A percentile compares a stretch with the other conserved stretches of the same genome.
Conservation (phyloP, 2,888 invertebrate species). For the Prenolepis imparis region DNA sequence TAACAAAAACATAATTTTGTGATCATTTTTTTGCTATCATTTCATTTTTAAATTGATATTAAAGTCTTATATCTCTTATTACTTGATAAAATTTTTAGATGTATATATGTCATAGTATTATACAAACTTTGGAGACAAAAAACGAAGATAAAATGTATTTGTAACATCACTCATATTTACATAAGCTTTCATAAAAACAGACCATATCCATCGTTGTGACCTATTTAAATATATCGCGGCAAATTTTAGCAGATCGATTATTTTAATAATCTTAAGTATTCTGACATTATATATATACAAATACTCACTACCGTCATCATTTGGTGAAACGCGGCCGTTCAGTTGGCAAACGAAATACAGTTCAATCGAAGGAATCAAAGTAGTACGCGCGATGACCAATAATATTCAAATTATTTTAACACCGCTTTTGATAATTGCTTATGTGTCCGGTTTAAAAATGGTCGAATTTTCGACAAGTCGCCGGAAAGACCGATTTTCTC, state of each 20-base stretch:
- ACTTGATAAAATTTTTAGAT: neutral
- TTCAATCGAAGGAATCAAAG: neutral
- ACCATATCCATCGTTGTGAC: neutral
- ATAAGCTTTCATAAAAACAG: too few species aligned
- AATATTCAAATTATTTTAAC: slow-evolving; percentile 2
- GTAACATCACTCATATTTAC: too few species aligned
- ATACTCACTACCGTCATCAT: neutral
- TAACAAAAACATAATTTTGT: neutral
- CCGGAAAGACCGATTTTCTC: neutral
- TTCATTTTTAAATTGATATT: neutral
- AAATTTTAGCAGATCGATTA: slow-evolving; percentile 20
- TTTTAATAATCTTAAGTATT: slow-evolving; percentile 13
- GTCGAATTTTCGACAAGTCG: neutral
- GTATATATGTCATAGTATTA: neutral
- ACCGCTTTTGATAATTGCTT: neutral
- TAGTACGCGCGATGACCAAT: neutral
- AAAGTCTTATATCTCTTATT: neutral
- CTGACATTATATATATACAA: neutral
- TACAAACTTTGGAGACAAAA: neutral
- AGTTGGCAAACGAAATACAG: neutral
- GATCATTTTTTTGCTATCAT: neutral
- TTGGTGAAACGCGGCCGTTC: neutral
- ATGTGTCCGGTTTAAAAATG: slow-evolving; percentile 7
- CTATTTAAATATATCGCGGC: neutral
- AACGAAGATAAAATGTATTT: neutral